Evolutionary conservation across 2,888 invertebrate species (phyloP).

Genomic region (Lithophane semibrunnea): DNA sequence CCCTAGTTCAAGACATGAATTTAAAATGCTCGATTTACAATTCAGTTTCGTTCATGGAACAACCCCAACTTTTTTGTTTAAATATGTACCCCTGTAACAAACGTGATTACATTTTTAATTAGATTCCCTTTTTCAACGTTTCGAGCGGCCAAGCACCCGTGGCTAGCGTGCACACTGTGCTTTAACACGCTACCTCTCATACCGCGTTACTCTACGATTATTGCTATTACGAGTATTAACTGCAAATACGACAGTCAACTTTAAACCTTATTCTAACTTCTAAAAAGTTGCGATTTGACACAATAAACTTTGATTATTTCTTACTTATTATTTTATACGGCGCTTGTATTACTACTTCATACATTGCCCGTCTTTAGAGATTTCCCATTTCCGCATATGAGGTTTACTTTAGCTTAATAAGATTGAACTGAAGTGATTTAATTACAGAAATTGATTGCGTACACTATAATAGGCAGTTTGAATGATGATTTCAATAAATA

Average conservation of each 20-base stretch:
- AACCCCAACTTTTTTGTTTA: constrained; percentile 68
- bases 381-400: constrained; percentile 59
- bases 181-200: constrained; percentile 76
- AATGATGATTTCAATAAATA: not conserved
- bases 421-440: constrained; percentile 17
- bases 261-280: constrained; percentile 58
- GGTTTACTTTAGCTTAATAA: constrained; percentile 56
- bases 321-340: constrained; percentile 66
- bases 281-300: constrained; percentile 55
- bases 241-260: constrained; percentile 55
- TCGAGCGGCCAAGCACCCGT: constrained; percentile 61
- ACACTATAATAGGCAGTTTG: not conserved
- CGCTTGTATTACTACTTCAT: constrained; percentile 62
- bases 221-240: constrained; percentile 78
- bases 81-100: constrained; percentile 68
- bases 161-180: constrained; percentile 76
- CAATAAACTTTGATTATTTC: constrained; percentile 48
- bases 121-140: constrained; percentile 67
- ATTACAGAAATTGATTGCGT: constrained; percentile 38
- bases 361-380: constrained; percentile 64
- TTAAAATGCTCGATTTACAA: constrained; percentile 76
- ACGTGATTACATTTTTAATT: constrained; percentile 77
- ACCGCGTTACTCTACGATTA: constrained; percentile 73
- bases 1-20: constrained; percentile 77
- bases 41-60: constrained; percentile 70